Evolutionary conservation across 2,113 vertebrate species (phyloP).

Genomic region (Prionailurus bengalensis): DNA sequence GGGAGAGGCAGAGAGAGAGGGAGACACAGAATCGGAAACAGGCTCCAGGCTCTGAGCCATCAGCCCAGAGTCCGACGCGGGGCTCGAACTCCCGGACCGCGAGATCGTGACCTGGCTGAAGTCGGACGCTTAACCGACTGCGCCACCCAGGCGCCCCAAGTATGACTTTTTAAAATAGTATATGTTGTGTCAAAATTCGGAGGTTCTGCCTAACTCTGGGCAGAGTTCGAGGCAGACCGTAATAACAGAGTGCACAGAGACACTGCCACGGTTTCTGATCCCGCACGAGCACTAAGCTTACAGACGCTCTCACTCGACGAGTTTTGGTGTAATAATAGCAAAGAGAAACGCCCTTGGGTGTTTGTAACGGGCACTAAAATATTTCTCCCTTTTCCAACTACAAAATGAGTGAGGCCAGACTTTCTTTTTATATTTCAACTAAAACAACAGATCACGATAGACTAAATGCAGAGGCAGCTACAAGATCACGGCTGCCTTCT

Average conservation of each 20-base stretch:
- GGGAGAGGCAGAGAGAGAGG: too few species aligned
- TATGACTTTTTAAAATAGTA: neutral
- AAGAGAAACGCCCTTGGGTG: neutral
- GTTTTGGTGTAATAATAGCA: slow-evolving; percentile 13
- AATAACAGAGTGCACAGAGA: fast-evolving
- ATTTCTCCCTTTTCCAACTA: neutral
- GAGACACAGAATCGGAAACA: too few species aligned
- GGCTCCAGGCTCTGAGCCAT: too few species aligned
- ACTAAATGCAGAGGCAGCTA: neutral
- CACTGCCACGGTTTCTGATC: fast-evolving
- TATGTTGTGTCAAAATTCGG: neutral
- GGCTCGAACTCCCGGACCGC: too few species aligned
- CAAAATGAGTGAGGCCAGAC: neutral
- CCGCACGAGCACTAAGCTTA: neutral
- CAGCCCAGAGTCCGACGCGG: too few species aligned
- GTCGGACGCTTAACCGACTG: too few species aligned
- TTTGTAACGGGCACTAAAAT: neutral
- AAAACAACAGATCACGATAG: fast-evolving
- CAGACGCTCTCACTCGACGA: neutral
- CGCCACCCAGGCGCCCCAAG: neutral
- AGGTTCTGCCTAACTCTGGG: neutral
- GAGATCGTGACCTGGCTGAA: too few species aligned
- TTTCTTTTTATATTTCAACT: neutral
- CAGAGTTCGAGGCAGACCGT: neutral
- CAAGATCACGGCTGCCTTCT: neutral